phyloP scores from a whole-genome alignment of 2,113 vertebrate species.

The Mus spicilegus region DNA sequence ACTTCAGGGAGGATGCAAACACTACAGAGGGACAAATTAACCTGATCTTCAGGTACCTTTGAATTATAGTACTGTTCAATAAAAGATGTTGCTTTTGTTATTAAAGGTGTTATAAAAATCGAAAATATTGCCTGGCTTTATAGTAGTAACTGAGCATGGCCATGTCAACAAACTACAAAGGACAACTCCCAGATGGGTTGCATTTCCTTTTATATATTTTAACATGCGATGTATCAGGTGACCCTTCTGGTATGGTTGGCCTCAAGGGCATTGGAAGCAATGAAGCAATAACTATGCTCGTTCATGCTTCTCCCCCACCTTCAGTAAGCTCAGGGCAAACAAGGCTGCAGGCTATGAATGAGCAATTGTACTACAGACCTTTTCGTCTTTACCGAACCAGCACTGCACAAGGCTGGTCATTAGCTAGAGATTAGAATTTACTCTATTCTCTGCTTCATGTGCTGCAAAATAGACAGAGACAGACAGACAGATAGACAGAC shows the following conservation, averaged over 20 bases:
- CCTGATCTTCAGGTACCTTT: neutral
- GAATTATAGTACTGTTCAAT: neutral
- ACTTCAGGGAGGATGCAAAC: neutral
- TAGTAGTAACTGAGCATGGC: neutral
- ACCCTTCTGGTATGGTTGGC: conserved; percentile 22
- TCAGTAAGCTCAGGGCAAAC: conserved; percentile 67
- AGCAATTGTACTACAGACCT: conserved; percentile 42
- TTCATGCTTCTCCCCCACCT: conserved; percentile 58
- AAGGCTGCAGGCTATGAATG: conserved; percentile 60
- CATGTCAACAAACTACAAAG: neutral
- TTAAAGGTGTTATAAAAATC: neutral
- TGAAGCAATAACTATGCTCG: conserved; percentile 70
- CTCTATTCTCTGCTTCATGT: neutral
- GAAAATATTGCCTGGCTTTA: neutral
- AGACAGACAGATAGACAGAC: too few species aligned
- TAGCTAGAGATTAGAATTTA: conserved; percentile 17
- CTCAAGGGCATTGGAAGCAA: conserved; percentile 53
- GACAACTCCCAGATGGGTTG: neutral
- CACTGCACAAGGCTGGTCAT: neutral
- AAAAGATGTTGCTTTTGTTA: neutral
- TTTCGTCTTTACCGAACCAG: neutral
- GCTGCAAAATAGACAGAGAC: neutral
- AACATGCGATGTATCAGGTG: conserved; percentile 1
- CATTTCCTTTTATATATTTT: conserved; percentile 3
- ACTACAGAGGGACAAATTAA: neutral